Percentiles rank a stretch among this genome's conserved stretches.
phyloP scores from a whole-genome alignment of 2,888 invertebrate genomes.

The Chalcis sispes region DNA sequence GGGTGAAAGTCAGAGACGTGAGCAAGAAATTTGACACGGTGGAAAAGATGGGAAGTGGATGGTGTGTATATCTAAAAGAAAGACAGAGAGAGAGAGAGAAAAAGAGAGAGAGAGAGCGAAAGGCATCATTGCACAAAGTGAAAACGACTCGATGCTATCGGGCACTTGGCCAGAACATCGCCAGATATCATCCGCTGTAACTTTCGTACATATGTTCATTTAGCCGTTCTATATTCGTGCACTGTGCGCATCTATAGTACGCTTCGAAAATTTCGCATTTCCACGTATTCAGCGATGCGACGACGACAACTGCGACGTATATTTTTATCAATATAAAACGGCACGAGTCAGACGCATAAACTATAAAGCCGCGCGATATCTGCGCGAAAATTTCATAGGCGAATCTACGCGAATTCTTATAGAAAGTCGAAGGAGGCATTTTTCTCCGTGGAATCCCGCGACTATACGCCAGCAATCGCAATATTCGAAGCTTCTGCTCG shows the following conservation, averaged over 20 bases:
- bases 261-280: neutral
- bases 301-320: constrained; percentile 5
- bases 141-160: constrained; percentile 61
- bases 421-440: constrained; percentile 40
- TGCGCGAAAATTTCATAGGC: constrained; percentile 52
- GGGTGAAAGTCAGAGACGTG: constrained; percentile 27
- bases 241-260: neutral
- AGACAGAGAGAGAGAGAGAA: too few species aligned
- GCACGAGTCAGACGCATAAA: constrained; percentile 66
- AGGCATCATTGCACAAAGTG: constrained; percentile 59
- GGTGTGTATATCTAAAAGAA: too few species aligned
- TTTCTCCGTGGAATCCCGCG: too few species aligned
- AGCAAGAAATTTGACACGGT: constrained; percentile 57
- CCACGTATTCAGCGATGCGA: too few species aligned
- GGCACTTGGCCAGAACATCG: constrained; percentile 61
- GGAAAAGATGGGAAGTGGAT: constrained; percentile 48
- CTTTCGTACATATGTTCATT: constrained; percentile 56
- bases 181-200: constrained; percentile 60
- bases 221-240: constrained; percentile 46
- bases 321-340: constrained; percentile 42
- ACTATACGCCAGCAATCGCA: too few species aligned
- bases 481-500: constrained; percentile 24
- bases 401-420: constrained; percentile 56
- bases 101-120: too few species aligned
- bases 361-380: constrained; percentile 62